Evolutionary conservation across 92 coral and sea anemone genomes (phyloP).

Genomic region (Porites evermanni): DNA sequence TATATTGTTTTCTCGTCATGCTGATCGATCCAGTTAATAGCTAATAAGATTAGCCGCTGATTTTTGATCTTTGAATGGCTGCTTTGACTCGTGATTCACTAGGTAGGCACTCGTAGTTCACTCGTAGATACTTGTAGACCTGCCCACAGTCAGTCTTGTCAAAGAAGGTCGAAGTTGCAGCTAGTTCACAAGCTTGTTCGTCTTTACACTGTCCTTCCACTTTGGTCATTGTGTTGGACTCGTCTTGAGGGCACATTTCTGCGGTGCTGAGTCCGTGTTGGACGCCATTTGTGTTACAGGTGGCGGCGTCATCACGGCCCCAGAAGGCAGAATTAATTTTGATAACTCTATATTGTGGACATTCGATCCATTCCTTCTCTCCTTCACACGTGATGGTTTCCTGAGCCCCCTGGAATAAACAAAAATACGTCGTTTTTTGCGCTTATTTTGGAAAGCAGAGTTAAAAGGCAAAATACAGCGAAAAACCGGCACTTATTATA

Average conservation of each 20-base stretch:
- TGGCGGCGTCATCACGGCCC: slow-evolving; percentile 89
- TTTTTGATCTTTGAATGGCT: slow-evolving; percentile 59
- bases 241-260: slow-evolving; percentile 89
- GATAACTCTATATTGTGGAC: slow-evolving; percentile 83
- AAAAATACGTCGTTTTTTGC: not conserved
- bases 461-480: no score
- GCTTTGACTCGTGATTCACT: slow-evolving; percentile 94
- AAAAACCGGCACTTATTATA: no score
- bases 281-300: slow-evolving; percentile 79
- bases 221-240: slow-evolving; percentile 82
- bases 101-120: slow-evolving; percentile 84
- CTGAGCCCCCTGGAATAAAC: slow-evolving; percentile 58
- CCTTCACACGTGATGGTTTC: slow-evolving; percentile 89
- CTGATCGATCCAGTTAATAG: not conserved
- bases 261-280: slow-evolving; percentile 86
- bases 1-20: slow-evolving; percentile 8
- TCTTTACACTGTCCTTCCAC: slow-evolving; percentile 87
- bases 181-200: slow-evolving; percentile 89
- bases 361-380: slow-evolving; percentile 90
- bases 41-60: slow-evolving; percentile 30
- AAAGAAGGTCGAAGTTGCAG: slow-evolving; percentile 83
- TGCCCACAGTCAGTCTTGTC: slow-evolving; percentile 92
- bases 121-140: slow-evolving; percentile 78
- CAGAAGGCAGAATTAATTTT: slow-evolving; percentile 84
- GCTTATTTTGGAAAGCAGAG: no score